Percentiles rank a stretch among this genome's conserved stretches.
Conservation (phyloP, 2,113 vertebrate genomes). For the Calypte anna region DNA sequence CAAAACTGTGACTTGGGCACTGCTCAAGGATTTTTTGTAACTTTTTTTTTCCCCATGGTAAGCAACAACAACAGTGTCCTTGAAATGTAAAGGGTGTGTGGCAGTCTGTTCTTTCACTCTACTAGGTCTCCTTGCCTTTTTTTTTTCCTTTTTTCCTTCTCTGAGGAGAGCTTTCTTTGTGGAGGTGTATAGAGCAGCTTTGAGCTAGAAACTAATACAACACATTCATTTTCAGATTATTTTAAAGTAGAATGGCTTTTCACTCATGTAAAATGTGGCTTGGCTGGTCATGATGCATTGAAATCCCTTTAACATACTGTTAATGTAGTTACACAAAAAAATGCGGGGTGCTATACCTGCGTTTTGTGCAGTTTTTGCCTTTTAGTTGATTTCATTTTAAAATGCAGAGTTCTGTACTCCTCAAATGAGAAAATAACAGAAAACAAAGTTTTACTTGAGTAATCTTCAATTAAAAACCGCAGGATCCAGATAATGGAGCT, state of each 20-base stretch:
- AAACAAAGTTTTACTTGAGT: background rate
- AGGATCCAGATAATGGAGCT: background rate
- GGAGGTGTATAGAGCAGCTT: background rate
- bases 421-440: background rate
- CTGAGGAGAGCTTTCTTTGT: background rate
- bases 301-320: background rate
- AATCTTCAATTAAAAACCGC: background rate
- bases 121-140: background rate
- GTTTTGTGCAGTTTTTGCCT: background rate
- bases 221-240: background rate
- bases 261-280: accelerated
- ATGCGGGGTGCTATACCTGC: background rate
- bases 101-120: background rate
- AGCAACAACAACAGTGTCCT: background rate
- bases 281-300: accelerated
- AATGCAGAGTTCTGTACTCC: background rate
- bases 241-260: background rate
- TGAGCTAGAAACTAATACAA: background rate
- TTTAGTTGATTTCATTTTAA: background rate
- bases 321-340: background rate
- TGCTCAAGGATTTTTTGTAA: background rate
- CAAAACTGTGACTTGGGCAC: background rate
- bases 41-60: background rate
- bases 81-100: background rate
- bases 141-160: background rate